Percentiles rank a stretch among this genome's conserved stretches.
phyloP scores from a whole-genome alignment of 92 coral and sea anemone species.

The Actinernus sp. region DNA sequence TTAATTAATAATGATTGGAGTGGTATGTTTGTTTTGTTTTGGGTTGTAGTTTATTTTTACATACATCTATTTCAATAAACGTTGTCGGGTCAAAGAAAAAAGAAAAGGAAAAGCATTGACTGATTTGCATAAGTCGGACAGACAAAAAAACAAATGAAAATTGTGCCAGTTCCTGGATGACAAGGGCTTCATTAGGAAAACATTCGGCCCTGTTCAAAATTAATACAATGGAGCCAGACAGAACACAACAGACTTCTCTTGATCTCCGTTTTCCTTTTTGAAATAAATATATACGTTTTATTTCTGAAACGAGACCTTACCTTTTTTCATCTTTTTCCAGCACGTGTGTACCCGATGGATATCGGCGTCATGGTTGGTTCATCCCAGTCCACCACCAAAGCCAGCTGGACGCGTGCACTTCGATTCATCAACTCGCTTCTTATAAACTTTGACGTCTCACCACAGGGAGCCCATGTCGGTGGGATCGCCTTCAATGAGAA shows the following conservation, averaged over 20 bases:
- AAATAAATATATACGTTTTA: neutral
- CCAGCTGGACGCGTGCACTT: slow-evolving; percentile 60
- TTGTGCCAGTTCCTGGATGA: too few species aligned
- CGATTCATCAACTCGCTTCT: slow-evolving; percentile 56
- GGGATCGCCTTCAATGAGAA: slow-evolving; percentile 53
- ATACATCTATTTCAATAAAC: too few species aligned
- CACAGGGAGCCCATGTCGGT: slow-evolving; percentile 69
- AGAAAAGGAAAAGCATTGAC: too few species aligned
- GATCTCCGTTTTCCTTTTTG: neutral
- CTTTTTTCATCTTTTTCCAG: neutral
- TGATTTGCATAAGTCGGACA: too few species aligned
- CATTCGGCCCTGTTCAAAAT: too few species aligned
- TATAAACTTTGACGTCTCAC: slow-evolving; percentile 58
- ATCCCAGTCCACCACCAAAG: slow-evolving; percentile 60
- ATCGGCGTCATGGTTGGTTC: slow-evolving; percentile 80
- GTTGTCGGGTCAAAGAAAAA: too few species aligned
- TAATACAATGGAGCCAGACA: too few species aligned
- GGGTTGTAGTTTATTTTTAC: too few species aligned
- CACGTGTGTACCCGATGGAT: slow-evolving; percentile 75
- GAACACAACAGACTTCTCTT: neutral
- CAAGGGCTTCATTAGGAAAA: too few species aligned
- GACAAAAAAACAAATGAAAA: neutral
- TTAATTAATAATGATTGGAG: too few species aligned
- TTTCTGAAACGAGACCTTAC: neutral
- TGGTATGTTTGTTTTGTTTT: too few species aligned